Conservation (phyloP, 2,113 vertebrate genomes). For the Propithecus coquereli region DNA sequence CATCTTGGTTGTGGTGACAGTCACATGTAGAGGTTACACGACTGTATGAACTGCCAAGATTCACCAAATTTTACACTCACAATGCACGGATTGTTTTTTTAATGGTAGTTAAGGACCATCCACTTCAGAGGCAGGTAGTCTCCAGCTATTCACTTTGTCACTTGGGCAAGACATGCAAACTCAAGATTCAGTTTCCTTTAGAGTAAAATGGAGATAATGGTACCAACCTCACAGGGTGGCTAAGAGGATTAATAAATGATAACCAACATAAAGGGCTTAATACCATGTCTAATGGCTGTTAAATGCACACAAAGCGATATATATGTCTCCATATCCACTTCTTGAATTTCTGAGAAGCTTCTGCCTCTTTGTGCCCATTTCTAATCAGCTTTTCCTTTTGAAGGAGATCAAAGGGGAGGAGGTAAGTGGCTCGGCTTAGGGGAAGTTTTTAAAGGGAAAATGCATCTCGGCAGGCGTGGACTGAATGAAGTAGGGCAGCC, state of each 20-base stretch:
- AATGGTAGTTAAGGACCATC: not conserved
- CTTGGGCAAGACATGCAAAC: not conserved
- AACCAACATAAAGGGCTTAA: accelerated
- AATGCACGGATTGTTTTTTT: not conserved
- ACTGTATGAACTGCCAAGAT: not conserved
- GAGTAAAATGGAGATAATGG: not conserved
- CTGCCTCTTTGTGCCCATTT: not conserved
- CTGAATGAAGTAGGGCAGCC: not conserved
- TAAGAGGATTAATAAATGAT: not conserved
- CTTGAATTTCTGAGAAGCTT: not conserved
- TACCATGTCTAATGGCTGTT: accelerated
- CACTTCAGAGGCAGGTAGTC: not conserved
- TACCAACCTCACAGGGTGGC: not conserved
- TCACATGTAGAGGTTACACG: not conserved
- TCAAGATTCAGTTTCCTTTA: not conserved
- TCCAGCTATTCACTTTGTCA: not conserved
- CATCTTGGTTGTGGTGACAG: not conserved
- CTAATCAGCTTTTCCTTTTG: not conserved
- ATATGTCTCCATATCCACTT: not conserved
- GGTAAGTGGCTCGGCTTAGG: not conserved
- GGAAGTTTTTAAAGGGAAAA: not conserved
- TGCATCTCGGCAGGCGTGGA: not conserved
- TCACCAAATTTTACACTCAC: not conserved
- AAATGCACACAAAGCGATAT: no score
- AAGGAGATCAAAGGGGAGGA: not conserved